Conservation (phyloP, 2,113 vertebrate genomes). For the Arenaria interpres region DNA sequence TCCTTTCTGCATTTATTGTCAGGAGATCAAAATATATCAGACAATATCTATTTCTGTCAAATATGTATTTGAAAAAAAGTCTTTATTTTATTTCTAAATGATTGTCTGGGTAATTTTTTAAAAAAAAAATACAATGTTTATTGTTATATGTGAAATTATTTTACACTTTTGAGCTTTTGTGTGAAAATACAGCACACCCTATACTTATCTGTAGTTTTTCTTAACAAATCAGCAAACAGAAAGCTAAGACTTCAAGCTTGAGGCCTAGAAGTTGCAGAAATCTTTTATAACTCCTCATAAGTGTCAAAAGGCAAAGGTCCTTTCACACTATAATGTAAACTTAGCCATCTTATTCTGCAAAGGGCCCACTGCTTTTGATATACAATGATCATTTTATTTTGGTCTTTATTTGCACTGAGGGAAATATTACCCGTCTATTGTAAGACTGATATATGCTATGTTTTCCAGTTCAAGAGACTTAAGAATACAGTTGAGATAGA, state of each 20-base stretch:
- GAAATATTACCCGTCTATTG: background rate
- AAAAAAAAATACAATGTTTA: background rate
- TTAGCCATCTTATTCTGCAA: background rate
- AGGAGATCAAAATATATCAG: background rate
- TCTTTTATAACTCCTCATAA: background rate
- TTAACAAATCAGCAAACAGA: background rate
- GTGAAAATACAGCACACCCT: background rate
- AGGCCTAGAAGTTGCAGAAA: background rate
- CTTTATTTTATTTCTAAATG: background rate
- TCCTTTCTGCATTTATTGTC: background rate
- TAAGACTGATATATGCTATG: background rate
- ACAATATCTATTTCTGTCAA: background rate
- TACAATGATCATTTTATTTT: background rate
- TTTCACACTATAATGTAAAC: background rate
- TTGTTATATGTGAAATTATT: background rate
- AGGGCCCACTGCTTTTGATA: background rate
- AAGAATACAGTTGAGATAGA: background rate
- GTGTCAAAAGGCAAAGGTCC: background rate
- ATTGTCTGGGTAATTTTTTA: background rate
- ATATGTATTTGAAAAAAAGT: background rate
- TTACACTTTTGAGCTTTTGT: background rate
- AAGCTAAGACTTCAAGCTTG: background rate
- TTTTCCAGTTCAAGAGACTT: background rate
- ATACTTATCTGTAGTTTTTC: background rate
- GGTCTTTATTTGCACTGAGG: background rate